phyloP scores from a whole-genome alignment of 1,140 invertebrate genomes.

The Drosophila sulfurigaster region DNA sequence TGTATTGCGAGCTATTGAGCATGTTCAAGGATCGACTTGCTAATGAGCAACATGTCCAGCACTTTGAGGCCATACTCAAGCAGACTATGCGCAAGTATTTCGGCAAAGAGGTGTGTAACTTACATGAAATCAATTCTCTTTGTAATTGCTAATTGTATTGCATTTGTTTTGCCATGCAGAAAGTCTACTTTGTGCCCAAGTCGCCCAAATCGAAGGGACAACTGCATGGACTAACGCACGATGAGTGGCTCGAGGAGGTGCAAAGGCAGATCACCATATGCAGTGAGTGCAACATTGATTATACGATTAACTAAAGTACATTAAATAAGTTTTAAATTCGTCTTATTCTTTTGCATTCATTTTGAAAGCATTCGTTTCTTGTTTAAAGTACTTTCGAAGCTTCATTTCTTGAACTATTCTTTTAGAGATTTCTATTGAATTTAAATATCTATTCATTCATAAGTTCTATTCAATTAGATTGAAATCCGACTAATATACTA shows the following conservation, averaged over 20 bases:
- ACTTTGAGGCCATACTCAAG: constrained; percentile 89
- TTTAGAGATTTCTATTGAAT: too few species aligned
- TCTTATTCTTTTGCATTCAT: too few species aligned
- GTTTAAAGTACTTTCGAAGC: too few species aligned
- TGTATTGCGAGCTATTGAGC: constrained; percentile 90
- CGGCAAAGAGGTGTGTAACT: constrained; percentile 68
- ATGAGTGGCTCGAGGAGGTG: constrained; percentile 81
- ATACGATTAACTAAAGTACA: not conserved
- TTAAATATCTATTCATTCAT: too few species aligned
- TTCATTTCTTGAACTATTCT: too few species aligned
- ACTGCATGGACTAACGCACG: constrained; percentile 63
- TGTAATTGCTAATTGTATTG: not conserved
- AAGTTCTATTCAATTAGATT: too few species aligned
- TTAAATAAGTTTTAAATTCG: too few species aligned
- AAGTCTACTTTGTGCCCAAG: constrained; percentile 79
- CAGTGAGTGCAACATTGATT: constrained; percentile 59
- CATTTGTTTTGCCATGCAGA: constrained; percentile 45
- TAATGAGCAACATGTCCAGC: constrained; percentile 88
- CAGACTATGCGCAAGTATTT: constrained; percentile 86
- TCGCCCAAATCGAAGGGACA: constrained; percentile 55
- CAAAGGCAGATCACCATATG: constrained; percentile 78
- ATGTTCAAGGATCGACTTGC: constrained; percentile 93
- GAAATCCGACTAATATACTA: too few species aligned
- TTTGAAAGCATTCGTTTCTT: too few species aligned
- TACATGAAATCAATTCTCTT: too few species aligned